A percentile compares a stretch with the other conserved stretches of the same genome.
These are phyloP conservation scores for Distichodus sexfasciatus DNA, from an alignment of 2,797 vertebrate species.

Conservation along the genomic window DNA sequence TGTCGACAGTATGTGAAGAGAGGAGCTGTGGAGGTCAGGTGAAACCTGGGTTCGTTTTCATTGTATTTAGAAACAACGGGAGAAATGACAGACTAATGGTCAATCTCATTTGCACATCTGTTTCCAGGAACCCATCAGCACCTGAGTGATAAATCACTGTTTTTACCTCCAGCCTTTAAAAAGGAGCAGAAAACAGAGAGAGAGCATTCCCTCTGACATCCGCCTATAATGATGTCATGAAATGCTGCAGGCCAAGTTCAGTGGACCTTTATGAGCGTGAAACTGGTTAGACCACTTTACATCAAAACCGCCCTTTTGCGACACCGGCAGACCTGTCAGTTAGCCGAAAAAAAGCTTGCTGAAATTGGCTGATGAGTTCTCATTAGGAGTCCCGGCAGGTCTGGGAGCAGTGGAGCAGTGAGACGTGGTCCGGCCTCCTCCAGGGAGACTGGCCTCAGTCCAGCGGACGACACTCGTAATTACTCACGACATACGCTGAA, in stretches of 20 bases:
- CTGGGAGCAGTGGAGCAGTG: constrained; percentile 14
- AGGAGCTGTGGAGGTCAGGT: neutral
- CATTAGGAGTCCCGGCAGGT: constrained; percentile 21
- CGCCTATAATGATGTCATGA: constrained; percentile 27
- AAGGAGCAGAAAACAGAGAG: constrained; percentile 22
- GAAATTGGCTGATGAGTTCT: constrained; percentile 14
- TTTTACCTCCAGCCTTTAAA: constrained; percentile 43
- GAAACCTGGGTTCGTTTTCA: neutral
- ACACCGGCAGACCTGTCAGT: neutral
- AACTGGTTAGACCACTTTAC: constrained; percentile 36
- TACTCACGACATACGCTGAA: constrained; percentile 22
- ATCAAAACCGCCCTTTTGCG: constrained; percentile 14
- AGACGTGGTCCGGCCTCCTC: constrained; percentile 1
- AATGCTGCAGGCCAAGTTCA: constrained; percentile 11
- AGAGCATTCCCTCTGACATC: constrained; percentile 27
- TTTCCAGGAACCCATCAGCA: constrained; percentile 32
- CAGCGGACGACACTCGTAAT: constrained; percentile 36
- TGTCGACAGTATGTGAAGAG: neutral
- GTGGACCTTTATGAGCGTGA: constrained; percentile 18
- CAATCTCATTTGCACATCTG: constrained; percentile 21
- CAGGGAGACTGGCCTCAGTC: constrained; percentile 7
- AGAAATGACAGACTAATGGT: constrained; percentile 20
- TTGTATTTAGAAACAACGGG: constrained; percentile 12
- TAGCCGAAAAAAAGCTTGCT: neutral
- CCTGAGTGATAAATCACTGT: constrained; percentile 36